These are phyloP conservation scores for Portevinia maculata DNA, from an alignment of 2,888 invertebrate species.

Conservation along the genomic window DNA sequence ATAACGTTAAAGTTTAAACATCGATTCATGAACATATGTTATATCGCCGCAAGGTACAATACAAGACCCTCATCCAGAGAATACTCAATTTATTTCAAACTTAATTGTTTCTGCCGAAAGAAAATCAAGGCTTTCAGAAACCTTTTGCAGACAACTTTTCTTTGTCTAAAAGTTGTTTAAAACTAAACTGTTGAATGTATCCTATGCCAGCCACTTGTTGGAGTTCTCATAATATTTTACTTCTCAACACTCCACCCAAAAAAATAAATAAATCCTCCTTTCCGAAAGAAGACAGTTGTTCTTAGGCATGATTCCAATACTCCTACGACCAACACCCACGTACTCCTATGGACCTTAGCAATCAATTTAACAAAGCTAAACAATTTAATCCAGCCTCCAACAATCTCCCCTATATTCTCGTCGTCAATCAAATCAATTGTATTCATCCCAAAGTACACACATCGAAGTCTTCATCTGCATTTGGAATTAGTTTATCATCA, in stretches of 20 bases:
- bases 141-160: conserved; percentile 39
- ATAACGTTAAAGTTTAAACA: too few relatives aligned
- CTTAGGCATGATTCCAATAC: conserved; percentile 9
- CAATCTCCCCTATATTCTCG: conserved; percentile 52
- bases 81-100: conserved; percentile 18
- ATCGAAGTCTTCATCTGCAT: neutral
- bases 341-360: conserved; percentile 27
- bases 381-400: conserved; percentile 50
- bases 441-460: conserved; percentile 1
- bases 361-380: conserved; percentile 65
- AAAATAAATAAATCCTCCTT: conserved; percentile 24
- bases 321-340: neutral
- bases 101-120: conserved; percentile 57
- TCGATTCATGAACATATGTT: conserved; percentile 8
- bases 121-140: conserved; percentile 45
- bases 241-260: conserved; percentile 24
- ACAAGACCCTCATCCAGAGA: neutral
- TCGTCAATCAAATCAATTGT: conserved; percentile 68
- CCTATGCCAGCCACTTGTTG: conserved; percentile 58
- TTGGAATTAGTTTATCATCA: conserved; percentile 57
- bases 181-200: conserved; percentile 67
- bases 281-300: conserved; percentile 34
- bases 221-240: conserved; percentile 55
- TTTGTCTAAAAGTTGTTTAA: conserved; percentile 52
- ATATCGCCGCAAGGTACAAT: neutral